phyloP scores from a whole-genome alignment of 1,140 invertebrate species.

The Musca vetustissima region DNA sequence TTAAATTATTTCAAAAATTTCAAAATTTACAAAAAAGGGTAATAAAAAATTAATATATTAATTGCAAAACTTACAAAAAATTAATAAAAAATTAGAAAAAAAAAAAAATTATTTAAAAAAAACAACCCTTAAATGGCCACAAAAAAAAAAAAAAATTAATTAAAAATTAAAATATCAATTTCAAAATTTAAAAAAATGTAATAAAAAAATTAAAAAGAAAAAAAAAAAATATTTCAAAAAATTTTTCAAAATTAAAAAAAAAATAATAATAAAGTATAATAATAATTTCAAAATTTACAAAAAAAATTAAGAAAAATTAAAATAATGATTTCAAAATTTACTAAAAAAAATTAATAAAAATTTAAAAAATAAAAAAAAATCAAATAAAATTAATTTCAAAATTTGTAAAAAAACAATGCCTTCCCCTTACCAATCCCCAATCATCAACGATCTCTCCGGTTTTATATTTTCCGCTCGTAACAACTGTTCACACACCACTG shows the following conservation, averaged over 20 bases:
- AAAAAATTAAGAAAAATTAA: background rate
- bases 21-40: no score
- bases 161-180: background rate
- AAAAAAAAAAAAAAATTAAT: background rate
- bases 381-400: no score
- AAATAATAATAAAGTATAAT: background rate
- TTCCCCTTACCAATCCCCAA: slow-evolving; percentile 87
- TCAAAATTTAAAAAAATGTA: slow-evolving; percentile 26
- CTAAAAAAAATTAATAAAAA: no score
- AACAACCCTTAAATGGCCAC: no score
- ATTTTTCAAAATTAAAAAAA: no score
- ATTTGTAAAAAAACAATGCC: no score
- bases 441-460: slow-evolving; percentile 83
- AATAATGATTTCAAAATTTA: background rate
- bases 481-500: slow-evolving; percentile 45
- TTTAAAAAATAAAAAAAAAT: no score
- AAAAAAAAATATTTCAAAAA: background rate
- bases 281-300: slow-evolving; percentile 21
- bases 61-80: background rate
- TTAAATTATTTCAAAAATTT: no score
- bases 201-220: background rate
- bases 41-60: background rate
- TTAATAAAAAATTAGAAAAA: background rate
- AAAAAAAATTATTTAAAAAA: background rate
- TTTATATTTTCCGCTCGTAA: slow-evolving; percentile 64